These are phyloP conservation scores for Chelonia mydas DNA, from an alignment of 2,797 vertebrate species.

Conservation along the genomic window DNA sequence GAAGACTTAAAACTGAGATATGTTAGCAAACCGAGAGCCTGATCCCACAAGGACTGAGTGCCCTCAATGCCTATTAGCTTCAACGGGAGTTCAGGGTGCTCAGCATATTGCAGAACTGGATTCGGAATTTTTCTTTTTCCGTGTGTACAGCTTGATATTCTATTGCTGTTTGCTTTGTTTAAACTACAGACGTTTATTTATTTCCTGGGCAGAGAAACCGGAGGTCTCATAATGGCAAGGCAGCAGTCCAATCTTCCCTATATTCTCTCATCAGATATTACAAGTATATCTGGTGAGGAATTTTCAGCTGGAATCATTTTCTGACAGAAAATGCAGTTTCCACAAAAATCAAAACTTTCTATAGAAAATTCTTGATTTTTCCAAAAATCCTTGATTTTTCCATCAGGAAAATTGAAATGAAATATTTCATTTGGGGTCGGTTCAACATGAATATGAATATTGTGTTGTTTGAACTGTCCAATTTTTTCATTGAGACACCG, in stretches of 20 bases:
- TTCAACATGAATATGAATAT: neutral
- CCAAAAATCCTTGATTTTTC: neutral
- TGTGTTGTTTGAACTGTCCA: neutral
- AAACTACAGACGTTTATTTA: neutral
- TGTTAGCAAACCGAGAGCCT: neutral
- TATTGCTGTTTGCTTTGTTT: neutral
- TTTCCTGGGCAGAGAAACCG: neutral
- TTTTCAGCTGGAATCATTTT: neutral
- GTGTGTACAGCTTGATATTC: neutral
- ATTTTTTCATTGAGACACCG: neutral
- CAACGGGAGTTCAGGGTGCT: neutral
- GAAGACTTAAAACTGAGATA: neutral
- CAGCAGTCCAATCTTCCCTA: neutral
- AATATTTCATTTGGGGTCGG: neutral
- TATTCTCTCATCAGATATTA: neutral
- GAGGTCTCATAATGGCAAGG: neutral
- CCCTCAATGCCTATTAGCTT: neutral
- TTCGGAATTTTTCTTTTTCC: neutral
- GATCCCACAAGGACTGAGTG: accelerated
- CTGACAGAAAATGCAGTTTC: neutral
- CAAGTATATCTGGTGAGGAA: neutral
- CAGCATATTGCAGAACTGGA: neutral
- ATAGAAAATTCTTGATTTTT: neutral
- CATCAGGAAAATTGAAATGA: neutral
- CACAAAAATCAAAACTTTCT: neutral